Conservation (phyloP, 2,888 invertebrate species). For the Noctuana brunneofusca region DNA sequence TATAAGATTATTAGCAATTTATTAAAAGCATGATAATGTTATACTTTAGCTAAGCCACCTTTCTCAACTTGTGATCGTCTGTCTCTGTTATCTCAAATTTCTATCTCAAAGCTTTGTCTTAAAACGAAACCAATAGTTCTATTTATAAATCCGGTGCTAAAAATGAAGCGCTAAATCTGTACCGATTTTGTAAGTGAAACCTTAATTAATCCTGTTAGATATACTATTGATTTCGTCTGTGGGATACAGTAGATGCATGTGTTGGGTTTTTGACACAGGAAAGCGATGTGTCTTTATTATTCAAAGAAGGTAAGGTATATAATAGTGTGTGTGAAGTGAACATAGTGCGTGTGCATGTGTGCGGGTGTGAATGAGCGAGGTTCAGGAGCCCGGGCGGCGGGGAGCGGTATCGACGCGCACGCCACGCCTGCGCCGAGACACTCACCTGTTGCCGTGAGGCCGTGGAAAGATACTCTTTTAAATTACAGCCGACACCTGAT, state of each 20-base stretch:
- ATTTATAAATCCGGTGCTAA: slow-evolving; percentile 16
- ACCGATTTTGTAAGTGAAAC: background rate
- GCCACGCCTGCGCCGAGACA: slow-evolving; percentile 72
- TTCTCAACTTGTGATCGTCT: background rate
- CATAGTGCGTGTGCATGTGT: slow-evolving; percentile 51
- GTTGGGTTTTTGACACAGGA: slow-evolving; percentile 20
- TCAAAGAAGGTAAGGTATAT: slow-evolving; percentile 10
- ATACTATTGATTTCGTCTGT: slow-evolving; percentile 19
- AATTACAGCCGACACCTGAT: slow-evolving; percentile 78
- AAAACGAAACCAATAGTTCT: slow-evolving; percentile 9
- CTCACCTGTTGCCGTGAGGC: slow-evolving; percentile 80
- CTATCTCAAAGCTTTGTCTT: background rate
- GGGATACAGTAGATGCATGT: slow-evolving; percentile 6
- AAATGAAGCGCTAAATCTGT: slow-evolving; percentile 26
- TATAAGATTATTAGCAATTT: no score
- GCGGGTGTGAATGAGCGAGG: slow-evolving; percentile 74
- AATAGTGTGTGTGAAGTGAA: slow-evolving; percentile 39
- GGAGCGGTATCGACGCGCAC: slow-evolving; percentile 74
- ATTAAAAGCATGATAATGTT: background rate
- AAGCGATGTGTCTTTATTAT: slow-evolving; percentile 26
- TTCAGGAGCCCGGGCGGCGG: slow-evolving; percentile 50
- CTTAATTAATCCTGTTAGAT: background rate
- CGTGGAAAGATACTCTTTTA: slow-evolving; percentile 79
- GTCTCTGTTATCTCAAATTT: background rate
- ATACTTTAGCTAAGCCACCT: background rate